Percentiles rank a stretch among this genome's conserved stretches.
These are phyloP conservation scores for Calliopum simillimum DNA, from an alignment of 2,888 invertebrate genomes.

Conservation along the genomic window DNA sequence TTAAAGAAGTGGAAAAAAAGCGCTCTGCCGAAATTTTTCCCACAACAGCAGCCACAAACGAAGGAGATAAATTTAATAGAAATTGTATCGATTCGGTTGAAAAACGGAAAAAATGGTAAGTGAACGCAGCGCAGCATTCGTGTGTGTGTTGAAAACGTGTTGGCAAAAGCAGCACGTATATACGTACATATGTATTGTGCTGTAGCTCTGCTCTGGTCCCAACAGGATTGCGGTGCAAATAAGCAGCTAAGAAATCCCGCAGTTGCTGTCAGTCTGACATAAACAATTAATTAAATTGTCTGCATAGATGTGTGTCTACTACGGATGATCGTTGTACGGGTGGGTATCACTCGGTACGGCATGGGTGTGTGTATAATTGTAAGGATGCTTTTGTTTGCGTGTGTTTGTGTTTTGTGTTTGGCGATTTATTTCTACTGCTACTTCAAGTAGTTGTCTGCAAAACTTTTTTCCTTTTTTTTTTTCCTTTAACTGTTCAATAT, in stretches of 20 bases:
- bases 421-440: not conserved
- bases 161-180: too few species aligned
- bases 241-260: not conserved
- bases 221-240: not conserved
- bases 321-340: not conserved
- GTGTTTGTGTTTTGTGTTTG: too few species aligned
- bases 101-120: too few species aligned
- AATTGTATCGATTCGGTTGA: conserved; percentile 21
- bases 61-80: conserved; percentile 25
- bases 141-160: too few species aligned
- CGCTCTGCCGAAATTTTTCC: not conserved
- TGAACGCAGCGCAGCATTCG: too few species aligned
- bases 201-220: too few species aligned
- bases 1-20: conserved; percentile 18
- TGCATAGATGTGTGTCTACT: conserved; percentile 9
- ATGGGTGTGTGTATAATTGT: not conserved
- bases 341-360: too few species aligned
- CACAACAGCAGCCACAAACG: conserved; percentile 9
- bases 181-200: too few species aligned
- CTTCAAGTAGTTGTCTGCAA: not conserved
- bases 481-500: not conserved
- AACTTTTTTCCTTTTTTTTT: not conserved
- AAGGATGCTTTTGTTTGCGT: not conserved
- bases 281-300: conserved; percentile 34
- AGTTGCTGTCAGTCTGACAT: conserved; percentile 13